Percentiles rank a stretch among this genome's conserved stretches.
These are phyloP conservation scores for Pangasius djambal DNA, from an alignment of 2,797 vertebrate species.

Conservation along the genomic window DNA sequence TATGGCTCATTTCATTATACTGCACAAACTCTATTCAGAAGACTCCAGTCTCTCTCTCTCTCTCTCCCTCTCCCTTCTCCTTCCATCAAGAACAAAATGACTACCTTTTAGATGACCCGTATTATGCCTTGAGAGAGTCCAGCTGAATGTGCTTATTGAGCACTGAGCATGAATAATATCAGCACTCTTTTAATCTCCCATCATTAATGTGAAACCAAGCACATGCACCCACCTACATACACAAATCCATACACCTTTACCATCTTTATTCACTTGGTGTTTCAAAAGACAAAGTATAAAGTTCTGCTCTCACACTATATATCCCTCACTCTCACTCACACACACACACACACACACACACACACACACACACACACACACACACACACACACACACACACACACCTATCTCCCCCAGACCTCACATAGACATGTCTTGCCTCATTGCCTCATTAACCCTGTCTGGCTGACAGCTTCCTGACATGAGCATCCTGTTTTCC, in stretches of 20 bases:
- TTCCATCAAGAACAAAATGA: conserved; percentile 12
- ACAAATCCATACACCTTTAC: background rate
- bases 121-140: background rate
- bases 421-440: conserved; percentile 14
- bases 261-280: background rate
- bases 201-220: background rate
- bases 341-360: conserved; percentile 19
- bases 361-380: conserved; percentile 16
- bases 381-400: conserved; percentile 14
- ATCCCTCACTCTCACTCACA: background rate
- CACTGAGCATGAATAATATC: conserved; percentile 13
- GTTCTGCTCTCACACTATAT: conserved; percentile 7
- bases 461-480: conserved; percentile 41
- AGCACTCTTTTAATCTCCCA: background rate
- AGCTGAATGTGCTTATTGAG: conserved; percentile 22
- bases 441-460: conserved; percentile 39
- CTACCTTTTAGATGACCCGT: background rate
- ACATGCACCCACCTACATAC: background rate
- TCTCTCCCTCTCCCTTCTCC: background rate
- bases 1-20: background rate
- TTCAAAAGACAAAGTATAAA: conserved; percentile 14
- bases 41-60: background rate
- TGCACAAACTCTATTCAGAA: conserved; percentile 42
- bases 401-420: conserved; percentile 33
- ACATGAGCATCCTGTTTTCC: conserved; percentile 11